Percentiles rank a stretch among this genome's conserved stretches.
Evolutionary conservation across 1,140 invertebrate genomes (phyloP).

Genomic region (Drosophila mauritiana): DNA sequence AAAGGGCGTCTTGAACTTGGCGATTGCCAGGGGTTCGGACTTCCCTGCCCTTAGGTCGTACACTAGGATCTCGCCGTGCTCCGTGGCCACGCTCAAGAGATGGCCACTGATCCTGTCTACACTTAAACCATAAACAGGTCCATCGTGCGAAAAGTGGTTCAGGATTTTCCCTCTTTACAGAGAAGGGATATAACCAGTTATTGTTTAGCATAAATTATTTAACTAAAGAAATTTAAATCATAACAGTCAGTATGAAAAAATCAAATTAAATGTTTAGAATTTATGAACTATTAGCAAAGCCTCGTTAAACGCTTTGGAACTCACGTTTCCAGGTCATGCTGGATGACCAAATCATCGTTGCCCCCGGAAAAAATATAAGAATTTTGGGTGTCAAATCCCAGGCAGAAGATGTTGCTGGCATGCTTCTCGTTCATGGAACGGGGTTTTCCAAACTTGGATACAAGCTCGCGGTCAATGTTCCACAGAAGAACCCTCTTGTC

Average conservation of each 20-base stretch:
- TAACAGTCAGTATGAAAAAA: too few relatives aligned
- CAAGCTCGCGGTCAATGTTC: slow-evolving; percentile 92
- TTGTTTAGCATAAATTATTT: not conserved
- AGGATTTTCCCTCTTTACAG: slow-evolving; percentile 87
- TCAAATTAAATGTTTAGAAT: too few relatives aligned
- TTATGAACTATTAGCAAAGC: too few relatives aligned
- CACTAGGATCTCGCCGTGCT: slow-evolving; percentile 94
- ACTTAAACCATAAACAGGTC: slow-evolving; percentile 95
- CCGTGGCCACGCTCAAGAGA: slow-evolving; percentile 94
- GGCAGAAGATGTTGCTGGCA: slow-evolving; percentile 96
- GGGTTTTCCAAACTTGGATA: slow-evolving; percentile 88
- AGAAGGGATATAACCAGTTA: not conserved
- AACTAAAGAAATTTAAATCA: too few relatives aligned
- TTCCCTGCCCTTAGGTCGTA: slow-evolving; percentile 87
- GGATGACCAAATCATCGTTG: slow-evolving; percentile 96
- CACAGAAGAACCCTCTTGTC: slow-evolving; percentile 95
- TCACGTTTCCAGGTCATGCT: slow-evolving; percentile 93
- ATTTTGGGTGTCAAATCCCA: slow-evolving; percentile 93
- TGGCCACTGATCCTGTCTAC: slow-evolving; percentile 93
- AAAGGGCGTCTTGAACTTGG: slow-evolving; percentile 90
- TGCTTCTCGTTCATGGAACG: slow-evolving; percentile 92
- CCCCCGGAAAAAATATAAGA: slow-evolving; percentile 95
- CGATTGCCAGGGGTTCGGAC: slow-evolving; percentile 86
- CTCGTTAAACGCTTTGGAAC: slow-evolving; percentile 2
- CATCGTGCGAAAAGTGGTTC: slow-evolving; percentile 92